A percentile compares a stretch with the other conserved stretches of the same genome.
These are phyloP conservation scores for Zaprionus ghesquierei DNA, from an alignment of 1,140 invertebrate genomes.

Conservation along the genomic window DNA sequence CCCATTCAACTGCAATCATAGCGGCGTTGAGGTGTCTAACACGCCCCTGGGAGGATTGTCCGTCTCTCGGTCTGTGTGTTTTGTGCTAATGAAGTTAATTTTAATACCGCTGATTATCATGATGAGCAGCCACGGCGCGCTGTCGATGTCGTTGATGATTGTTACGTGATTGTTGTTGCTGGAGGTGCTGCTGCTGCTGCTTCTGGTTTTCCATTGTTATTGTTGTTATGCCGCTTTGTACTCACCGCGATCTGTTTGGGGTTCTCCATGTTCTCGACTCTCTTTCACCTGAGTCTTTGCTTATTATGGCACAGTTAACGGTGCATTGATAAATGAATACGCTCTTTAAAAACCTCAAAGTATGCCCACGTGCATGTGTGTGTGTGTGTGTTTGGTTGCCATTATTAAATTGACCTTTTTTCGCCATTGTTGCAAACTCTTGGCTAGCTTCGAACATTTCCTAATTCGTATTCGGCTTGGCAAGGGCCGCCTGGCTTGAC, in stretches of 20 bases:
- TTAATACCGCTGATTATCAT: slow-evolving; percentile 60
- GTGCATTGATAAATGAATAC: slow-evolving; percentile 68
- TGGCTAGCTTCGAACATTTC: slow-evolving; percentile 42
- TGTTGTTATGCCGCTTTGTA: slow-evolving; percentile 49
- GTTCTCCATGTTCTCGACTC: not conserved
- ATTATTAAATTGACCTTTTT: slow-evolving; percentile 80
- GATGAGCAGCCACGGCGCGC: slow-evolving; percentile 14
- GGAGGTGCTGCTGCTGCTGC: not conserved
- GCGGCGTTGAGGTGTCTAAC: slow-evolving; percentile 6
- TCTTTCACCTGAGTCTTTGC: not conserved
- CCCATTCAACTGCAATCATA: slow-evolving; percentile 22
- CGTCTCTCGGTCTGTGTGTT: slow-evolving; percentile 8
- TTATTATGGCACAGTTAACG: slow-evolving; percentile 74
- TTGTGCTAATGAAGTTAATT: slow-evolving; percentile 60
- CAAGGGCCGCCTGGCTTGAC: slow-evolving; percentile 35
- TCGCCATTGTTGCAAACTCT: slow-evolving; percentile 42
- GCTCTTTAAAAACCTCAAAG: slow-evolving; percentile 3
- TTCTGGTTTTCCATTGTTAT: slow-evolving; percentile 35
- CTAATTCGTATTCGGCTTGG: slow-evolving; percentile 65
- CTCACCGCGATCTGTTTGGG: slow-evolving; percentile 45
- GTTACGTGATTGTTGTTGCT: slow-evolving; percentile 37
- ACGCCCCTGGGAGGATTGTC: slow-evolving; percentile 7
- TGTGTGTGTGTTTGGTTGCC: slow-evolving; percentile 34
- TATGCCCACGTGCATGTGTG: not conserved
- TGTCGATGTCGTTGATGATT: slow-evolving; percentile 50